Base-by-base conservation (phyloP, 1,140 invertebrate species). In the Philotrypesis tridentata region DNA sequence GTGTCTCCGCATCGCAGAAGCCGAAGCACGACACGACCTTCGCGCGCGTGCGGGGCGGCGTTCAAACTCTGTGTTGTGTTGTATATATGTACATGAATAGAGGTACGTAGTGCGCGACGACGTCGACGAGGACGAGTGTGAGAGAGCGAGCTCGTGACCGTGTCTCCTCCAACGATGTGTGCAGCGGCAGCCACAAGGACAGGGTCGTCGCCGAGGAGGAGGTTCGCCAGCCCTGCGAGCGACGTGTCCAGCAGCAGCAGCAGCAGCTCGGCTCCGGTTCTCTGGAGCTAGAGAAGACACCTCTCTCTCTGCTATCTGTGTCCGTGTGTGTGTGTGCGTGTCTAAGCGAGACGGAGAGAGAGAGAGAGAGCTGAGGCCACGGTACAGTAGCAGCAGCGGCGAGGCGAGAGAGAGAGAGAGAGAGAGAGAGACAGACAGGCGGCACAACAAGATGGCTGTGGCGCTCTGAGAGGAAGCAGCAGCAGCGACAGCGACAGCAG, bases 401-500 rank as follows among this genome's bases (percentile, higher is more conserved):
- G n/a, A n/a, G n/a, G n/a, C n/a, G n/a, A n/a, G n/a, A 78, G 48
- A 65, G 43, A 72, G 72, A 73, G 63, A 68, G 48, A 14, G 65
- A 70, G 43, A 61, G 63, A 74, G 61, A 65, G 71, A 75, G 79
- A 48, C 61, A 25, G 25, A 65, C 23, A 65, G 25, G 82, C 84
- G 82, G 82, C 80, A 86, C 84, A 85, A 79, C 88, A 89, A 89
- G 87, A 89, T 89, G 88, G 88, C 88, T 89, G 86, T 86, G 82
- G 85, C 83, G 86, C 83, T 85, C 84, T 88, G 85, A 84, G 83
- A 84, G 83, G 37, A 86, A 68, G 74, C 79, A 40, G 65, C 77
- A 60, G 67, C 85, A 82, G 87, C 83, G n/a, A n/a, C n/a, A n/a
- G n/a, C n/a, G 83, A 84, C 85, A 60, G 80, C 79, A 67, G 79